These are phyloP conservation scores for Proterorhinus semilunaris DNA, from an alignment of 2,113 vertebrate genomes.

Conservation along the genomic window DNA sequence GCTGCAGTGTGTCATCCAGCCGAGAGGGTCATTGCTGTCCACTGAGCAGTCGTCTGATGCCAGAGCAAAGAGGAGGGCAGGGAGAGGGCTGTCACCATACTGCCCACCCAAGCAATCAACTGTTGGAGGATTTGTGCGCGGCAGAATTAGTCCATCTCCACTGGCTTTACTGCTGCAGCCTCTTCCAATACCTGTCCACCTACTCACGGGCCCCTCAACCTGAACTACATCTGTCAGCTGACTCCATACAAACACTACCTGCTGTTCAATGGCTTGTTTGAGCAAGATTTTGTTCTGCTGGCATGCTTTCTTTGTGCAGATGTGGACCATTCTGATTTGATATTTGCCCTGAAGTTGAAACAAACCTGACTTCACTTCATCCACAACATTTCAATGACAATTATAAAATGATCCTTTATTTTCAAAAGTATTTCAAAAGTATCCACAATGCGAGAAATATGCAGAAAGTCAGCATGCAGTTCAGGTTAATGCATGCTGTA, in stretches of 20 bases:
- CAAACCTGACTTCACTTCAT: too few relatives aligned
- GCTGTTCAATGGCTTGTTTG: constrained; percentile 35
- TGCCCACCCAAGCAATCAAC: constrained; percentile 73
- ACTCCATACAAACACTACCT: constrained; percentile 37
- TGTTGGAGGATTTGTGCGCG: constrained; percentile 72
- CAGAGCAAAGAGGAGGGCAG: constrained; percentile 66
- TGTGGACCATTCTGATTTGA: constrained; percentile 5
- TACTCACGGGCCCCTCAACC: constrained; percentile 56
- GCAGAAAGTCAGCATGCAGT: too few relatives aligned
- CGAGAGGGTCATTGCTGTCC: constrained; percentile 69
- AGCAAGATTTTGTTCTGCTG: constrained; percentile 10
- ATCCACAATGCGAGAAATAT: too few relatives aligned
- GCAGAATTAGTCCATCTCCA: constrained; percentile 65
- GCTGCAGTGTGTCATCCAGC: constrained; percentile 60
- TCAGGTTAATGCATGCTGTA: too few relatives aligned
- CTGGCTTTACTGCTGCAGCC: constrained; percentile 57
- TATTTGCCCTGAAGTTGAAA: background rate
- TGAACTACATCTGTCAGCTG: constrained; percentile 55
- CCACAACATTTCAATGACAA: too few relatives aligned
- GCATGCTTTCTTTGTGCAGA: constrained; percentile 8
- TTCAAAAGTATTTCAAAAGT: too few relatives aligned
- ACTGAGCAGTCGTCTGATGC: constrained; percentile 66
- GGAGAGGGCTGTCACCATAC: constrained; percentile 66
- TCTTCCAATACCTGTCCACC: constrained; percentile 66
- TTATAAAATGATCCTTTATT: too few relatives aligned